These are phyloP conservation scores for Propithecus deckenii DNA, from an alignment of 2,797 vertebrate species.

Conservation along the genomic window DNA sequence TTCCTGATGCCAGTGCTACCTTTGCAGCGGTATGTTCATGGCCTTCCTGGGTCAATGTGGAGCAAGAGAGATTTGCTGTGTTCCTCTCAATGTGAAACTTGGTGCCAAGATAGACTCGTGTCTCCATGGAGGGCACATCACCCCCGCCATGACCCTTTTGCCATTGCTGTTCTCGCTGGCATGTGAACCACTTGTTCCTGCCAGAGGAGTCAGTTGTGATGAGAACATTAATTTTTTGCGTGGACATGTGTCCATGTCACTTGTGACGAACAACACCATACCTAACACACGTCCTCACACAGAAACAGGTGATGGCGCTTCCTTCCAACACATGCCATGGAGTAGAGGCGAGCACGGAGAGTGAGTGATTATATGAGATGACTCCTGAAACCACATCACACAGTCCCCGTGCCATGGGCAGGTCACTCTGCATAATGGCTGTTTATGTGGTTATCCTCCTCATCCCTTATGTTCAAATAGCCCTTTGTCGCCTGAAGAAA, in stretches of 20 bases:
- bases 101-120: fast-evolving
- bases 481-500: neutral
- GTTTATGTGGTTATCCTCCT: fast-evolving
- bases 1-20: neutral
- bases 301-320: neutral
- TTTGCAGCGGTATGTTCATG: neutral
- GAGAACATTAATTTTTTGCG: neutral
- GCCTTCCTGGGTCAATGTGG: neutral
- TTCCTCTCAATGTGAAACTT: fast-evolving
- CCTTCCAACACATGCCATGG: neutral
- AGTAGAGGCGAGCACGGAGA: fast-evolving
- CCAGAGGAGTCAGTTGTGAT: neutral
- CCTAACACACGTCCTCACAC: neutral
- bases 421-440: neutral
- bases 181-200: neutral
- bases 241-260: neutral
- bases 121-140: fast-evolving
- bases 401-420: fast-evolving
- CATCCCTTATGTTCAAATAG: neutral
- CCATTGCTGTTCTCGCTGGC: neutral
- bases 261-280: neutral
- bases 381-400: neutral
- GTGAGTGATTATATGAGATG: fast-evolving
- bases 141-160: neutral
- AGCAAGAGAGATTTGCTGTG: fast-evolving